Conservation (phyloP, 2,888 invertebrate genomes). For the Iphiclides podalirius region DNA sequence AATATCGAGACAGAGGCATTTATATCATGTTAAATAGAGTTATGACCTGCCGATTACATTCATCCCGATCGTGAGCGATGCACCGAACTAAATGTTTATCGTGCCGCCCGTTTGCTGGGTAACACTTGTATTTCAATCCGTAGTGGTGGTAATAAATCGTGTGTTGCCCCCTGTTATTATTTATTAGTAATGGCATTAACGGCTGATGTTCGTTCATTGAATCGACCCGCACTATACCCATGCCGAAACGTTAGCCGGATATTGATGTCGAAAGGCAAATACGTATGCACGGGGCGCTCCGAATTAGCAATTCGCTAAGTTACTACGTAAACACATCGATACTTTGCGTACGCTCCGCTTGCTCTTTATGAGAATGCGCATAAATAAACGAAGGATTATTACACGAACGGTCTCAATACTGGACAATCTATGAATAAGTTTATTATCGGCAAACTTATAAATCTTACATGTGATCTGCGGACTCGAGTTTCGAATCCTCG, state of each 20-base stretch:
- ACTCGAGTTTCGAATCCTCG: slow-evolving; percentile 12
- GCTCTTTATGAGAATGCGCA: not conserved
- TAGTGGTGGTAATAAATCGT: slow-evolving; percentile 36
- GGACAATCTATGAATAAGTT: slow-evolving; percentile 11
- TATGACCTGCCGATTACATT: slow-evolving; percentile 10
- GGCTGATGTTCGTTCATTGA: slow-evolving; percentile 28
- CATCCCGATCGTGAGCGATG: slow-evolving; percentile 19
- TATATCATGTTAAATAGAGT: slow-evolving; percentile 22
- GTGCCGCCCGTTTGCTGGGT: slow-evolving; percentile 30
- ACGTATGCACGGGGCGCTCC: not conserved
- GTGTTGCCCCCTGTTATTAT: slow-evolving; percentile 33
- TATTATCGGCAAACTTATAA: slow-evolving; percentile 15
- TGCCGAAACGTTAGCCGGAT: slow-evolving; percentile 34
- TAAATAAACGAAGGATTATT: slow-evolving; percentile 16
- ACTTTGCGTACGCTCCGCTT: not conserved
- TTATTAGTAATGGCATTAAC: slow-evolving; percentile 32
- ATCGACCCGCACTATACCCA: slow-evolving; percentile 31
- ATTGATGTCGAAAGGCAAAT: slow-evolving; percentile 21
- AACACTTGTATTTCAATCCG: slow-evolving; percentile 31
- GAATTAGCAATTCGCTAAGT: slow-evolving; percentile 8
- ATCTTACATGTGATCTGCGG: slow-evolving; percentile 12
- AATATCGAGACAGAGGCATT: slow-evolving; percentile 32
- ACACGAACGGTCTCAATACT: slow-evolving; percentile 17
- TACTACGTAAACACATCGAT: not conserved
- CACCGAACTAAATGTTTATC: slow-evolving; percentile 31